phyloP scores from a whole-genome alignment of 2,113 vertebrate species.

The Notiomystis cincta region DNA sequence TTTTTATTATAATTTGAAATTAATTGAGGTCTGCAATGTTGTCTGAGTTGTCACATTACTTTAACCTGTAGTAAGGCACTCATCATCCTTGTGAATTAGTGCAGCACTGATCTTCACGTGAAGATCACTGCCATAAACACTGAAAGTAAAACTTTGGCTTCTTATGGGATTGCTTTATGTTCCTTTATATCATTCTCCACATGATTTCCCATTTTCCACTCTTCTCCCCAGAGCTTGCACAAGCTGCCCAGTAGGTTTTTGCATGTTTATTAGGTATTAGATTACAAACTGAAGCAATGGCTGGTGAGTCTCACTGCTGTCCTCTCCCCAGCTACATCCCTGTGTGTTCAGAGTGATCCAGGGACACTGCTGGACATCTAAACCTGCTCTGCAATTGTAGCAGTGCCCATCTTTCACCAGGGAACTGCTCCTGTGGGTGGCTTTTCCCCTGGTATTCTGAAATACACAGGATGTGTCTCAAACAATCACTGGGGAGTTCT shows the following conservation, averaged over 20 bases:
- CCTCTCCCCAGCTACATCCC: neutral
- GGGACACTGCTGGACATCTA: neutral
- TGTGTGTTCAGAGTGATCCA: neutral
- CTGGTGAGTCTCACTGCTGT: neutral
- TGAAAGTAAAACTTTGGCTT: neutral
- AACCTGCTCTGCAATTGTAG: neutral
- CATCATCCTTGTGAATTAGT: neutral
- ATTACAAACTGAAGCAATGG: neutral
- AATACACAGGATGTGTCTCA: neutral
- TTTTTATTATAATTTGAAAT: neutral
- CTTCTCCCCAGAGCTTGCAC: neutral
- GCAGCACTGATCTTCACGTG: accelerated
- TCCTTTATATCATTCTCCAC: neutral
- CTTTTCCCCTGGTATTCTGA: neutral
- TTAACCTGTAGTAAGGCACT: neutral
- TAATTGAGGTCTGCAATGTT: neutral
- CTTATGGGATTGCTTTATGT: neutral
- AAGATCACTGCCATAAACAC: neutral
- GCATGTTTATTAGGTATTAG: neutral
- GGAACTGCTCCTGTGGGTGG: neutral
- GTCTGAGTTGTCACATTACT: neutral
- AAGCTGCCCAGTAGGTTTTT: neutral
- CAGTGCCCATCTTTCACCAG: neutral
- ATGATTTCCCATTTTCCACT: neutral
- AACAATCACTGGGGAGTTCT: neutral